phyloP scores from a whole-genome alignment of 2,888 invertebrate species.

The Aquatica leii region DNA sequence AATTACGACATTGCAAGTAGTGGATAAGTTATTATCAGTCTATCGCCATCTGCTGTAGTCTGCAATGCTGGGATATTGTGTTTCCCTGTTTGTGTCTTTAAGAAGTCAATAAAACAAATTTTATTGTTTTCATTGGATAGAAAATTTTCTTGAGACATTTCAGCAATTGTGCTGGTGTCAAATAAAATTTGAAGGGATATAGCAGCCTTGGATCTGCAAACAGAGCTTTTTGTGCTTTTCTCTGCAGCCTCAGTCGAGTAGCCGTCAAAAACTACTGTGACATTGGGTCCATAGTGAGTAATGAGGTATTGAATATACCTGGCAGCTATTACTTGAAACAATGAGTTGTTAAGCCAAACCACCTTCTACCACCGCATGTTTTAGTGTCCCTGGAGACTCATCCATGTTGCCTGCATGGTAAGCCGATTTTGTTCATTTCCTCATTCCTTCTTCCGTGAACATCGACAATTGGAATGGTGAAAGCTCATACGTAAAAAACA shows the following conservation, averaged over 20 bases:
- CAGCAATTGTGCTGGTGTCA: neutral
- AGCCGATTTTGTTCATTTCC: slow-evolving; percentile 1
- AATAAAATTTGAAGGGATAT: neutral
- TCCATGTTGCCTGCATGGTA: neutral
- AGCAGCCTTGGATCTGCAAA: neutral
- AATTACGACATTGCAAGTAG: neutral
- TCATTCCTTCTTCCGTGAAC: neutral
- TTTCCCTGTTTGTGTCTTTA: neutral
- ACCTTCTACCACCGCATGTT: slow-evolving; percentile 6
- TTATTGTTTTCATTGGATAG: neutral
- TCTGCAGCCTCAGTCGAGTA: neutral
- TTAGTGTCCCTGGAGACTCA: neutral
- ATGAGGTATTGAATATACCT: slow-evolving; percentile 8
- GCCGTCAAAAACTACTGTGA: neutral
- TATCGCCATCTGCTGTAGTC: neutral
- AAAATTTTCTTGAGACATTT: neutral
- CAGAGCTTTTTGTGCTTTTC: neutral
- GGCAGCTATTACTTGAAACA: neutral
- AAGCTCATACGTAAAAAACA: slow-evolving; percentile 2
- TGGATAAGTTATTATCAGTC: neutral
- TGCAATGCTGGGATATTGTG: neutral
- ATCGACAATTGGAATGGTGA: slow-evolving; percentile 3
- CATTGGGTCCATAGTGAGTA: neutral
- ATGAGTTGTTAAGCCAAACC: slow-evolving; percentile 7
- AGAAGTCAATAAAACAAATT: neutral